Conservation (phyloP, 2,113 vertebrate species). For the rabbit (Oryctolagus cuniculus) region DNA sequence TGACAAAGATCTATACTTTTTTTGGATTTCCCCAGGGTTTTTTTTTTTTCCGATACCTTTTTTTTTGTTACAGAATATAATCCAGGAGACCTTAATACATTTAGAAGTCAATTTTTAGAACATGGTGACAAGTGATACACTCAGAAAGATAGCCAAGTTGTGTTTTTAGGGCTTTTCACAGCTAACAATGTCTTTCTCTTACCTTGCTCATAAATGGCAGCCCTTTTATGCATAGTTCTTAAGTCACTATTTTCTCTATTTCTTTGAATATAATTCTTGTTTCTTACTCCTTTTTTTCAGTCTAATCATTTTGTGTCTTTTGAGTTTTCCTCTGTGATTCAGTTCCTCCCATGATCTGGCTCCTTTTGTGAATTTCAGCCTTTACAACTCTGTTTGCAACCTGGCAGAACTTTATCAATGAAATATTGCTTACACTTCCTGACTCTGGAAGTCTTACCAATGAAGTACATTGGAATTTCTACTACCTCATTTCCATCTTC, state of each 20-base stretch:
- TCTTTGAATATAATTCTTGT: neutral
- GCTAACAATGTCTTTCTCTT: neutral
- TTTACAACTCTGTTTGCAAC: neutral
- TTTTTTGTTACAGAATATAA: neutral
- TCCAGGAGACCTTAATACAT: neutral
- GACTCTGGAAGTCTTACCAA: neutral
- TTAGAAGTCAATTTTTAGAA: constrained; percentile 47
- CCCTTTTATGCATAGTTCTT: neutral
- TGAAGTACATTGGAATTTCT: neutral
- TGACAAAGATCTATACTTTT: constrained; percentile 4
- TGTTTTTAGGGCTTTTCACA: neutral
- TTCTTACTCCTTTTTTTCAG: neutral
- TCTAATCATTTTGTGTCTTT: neutral
- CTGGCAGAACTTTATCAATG: neutral
- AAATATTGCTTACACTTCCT: neutral
- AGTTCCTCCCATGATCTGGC: neutral
- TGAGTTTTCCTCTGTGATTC: neutral
- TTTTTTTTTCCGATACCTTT: neutral
- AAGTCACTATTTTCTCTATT: neutral
- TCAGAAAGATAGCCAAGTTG: neutral
- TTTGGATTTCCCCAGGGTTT: neutral
- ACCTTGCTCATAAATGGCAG: neutral
- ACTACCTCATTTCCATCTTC: neutral
- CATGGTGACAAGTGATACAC: neutral
- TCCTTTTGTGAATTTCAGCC: neutral